phyloP scores from a whole-genome alignment of 2,797 vertebrate genomes.

The Scomberomorus guttatus region DNA sequence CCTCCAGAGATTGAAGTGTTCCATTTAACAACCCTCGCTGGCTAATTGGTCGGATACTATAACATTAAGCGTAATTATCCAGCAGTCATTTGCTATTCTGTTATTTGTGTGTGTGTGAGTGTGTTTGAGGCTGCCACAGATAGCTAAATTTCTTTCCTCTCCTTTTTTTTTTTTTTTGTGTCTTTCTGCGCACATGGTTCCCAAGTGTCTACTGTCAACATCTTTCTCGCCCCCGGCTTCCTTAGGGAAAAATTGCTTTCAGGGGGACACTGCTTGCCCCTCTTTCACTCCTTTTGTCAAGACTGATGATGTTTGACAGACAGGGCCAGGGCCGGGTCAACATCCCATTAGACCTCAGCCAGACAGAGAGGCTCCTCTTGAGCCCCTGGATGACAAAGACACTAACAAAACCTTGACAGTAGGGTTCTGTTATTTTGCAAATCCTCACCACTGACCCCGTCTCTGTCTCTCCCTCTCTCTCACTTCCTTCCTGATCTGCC shows the following conservation, averaged over 20 bases:
- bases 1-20: constrained; percentile 37
- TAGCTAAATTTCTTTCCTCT: neutral
- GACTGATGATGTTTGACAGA: constrained; percentile 65
- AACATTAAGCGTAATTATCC: constrained; percentile 55
- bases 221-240: constrained; percentile 14
- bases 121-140: constrained; percentile 7
- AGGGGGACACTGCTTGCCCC: constrained; percentile 22
- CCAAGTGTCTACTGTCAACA: constrained; percentile 21
- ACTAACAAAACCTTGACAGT: constrained; percentile 56
- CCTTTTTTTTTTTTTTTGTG: neutral
- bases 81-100: constrained; percentile 44
- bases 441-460: constrained; percentile 36
- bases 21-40: constrained; percentile 45
- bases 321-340: constrained; percentile 57
- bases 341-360: constrained; percentile 64
- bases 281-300: constrained; percentile 48
- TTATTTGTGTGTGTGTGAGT: constrained; percentile 22
- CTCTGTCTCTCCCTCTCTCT: constrained; percentile 26
- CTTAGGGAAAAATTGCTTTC: constrained; percentile 35
- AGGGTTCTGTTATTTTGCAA: constrained; percentile 55
- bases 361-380: constrained; percentile 48
- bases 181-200: constrained; percentile 25
- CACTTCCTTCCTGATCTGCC: constrained; percentile 27
- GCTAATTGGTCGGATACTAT: constrained; percentile 49
- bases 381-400: constrained; percentile 51